These are phyloP conservation scores for Rhingia rostrata DNA, from an alignment of 2,888 invertebrate genomes.

Conservation along the genomic window DNA sequence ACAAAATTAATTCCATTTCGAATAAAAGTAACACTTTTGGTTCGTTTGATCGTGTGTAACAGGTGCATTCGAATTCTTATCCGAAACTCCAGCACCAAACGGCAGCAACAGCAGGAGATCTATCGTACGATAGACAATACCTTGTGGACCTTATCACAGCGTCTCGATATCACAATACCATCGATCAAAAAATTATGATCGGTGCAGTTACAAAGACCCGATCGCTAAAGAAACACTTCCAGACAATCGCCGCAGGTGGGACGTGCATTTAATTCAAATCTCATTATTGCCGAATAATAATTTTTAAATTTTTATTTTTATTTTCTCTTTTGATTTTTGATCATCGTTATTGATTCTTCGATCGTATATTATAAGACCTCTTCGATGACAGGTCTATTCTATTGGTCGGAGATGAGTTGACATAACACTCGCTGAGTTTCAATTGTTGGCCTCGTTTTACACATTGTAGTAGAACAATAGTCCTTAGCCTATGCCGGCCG, in stretches of 20 bases:
- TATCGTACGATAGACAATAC: conserved; percentile 35
- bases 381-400: conserved; percentile 57
- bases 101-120: conserved; percentile 69
- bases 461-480: conserved; percentile 4
- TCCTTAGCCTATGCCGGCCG: background rate
- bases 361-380: conserved; percentile 19
- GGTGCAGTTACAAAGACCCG: conserved; percentile 52
- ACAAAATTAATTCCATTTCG: conserved; percentile 51
- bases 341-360: conserved; percentile 33
- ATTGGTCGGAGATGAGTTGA: conserved; percentile 29
- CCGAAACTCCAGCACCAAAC: conserved; percentile 16
- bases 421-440: conserved; percentile 18
- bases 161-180: conserved; percentile 59
- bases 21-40: conserved; percentile 72
- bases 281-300: conserved; percentile 61
- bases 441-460: conserved; percentile 20
- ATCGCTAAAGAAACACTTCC: conserved; percentile 16
- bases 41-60: conserved; percentile 49
- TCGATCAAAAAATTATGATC: conserved; percentile 67
- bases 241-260: conserved; percentile 34
- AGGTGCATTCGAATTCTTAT: conserved; percentile 45
- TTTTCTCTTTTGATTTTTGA: conserved; percentile 22
- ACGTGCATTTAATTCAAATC: conserved; percentile 60
- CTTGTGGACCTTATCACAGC: conserved; percentile 32
- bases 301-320: conserved; percentile 28